A percentile compares a stretch with the other conserved stretches of the same genome.
phyloP scores from a whole-genome alignment of 2,888 invertebrate genomes.

The Acanthococcus lagerstroemiae region DNA sequence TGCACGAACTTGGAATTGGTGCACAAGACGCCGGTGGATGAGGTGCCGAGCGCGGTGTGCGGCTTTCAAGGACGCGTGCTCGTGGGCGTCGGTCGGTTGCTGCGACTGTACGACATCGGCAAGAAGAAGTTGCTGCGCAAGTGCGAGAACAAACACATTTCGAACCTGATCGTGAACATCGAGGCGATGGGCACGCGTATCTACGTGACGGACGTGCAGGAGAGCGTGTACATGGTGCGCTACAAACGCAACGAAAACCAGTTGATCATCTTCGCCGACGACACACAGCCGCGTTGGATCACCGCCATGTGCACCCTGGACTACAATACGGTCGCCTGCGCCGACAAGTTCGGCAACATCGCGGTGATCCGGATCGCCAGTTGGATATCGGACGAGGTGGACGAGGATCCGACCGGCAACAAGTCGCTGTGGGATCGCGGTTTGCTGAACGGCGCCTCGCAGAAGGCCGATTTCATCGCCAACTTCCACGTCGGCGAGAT shows the following conservation, averaged over 20 bases:
- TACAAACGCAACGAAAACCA: conserved; percentile 95
- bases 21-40: conserved; percentile 88
- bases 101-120: conserved; percentile 91
- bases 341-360: conserved; percentile 97
- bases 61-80: conserved; percentile 84
- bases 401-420: conserved; percentile 98
- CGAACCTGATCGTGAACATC: conserved; percentile 86
- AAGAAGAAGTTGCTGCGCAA: conserved; percentile 92
- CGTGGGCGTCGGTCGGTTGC: conserved; percentile 82
- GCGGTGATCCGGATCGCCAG: conserved; percentile 74
- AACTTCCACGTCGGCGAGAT: conserved; percentile 95
- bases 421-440: conserved; percentile 93
- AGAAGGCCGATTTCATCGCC: conserved; percentile 86
- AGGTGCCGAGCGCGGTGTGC: conserved; percentile 79
- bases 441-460: conserved; percentile 89
- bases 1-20: conserved; percentile 81
- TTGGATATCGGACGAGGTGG: conserved; percentile 91
- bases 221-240: conserved; percentile 90
- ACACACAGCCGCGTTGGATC: conserved; percentile 94
- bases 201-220: conserved; percentile 90
- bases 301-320: conserved; percentile 86
- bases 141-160: conserved; percentile 97
- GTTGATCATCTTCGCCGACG: conserved; percentile 94
- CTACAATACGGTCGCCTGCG: conserved; percentile 90
- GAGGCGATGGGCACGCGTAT: conserved; percentile 90